Percentiles rank a stretch among this genome's conserved stretches.
Conservation (phyloP, 2,797 vertebrate genomes). For the Microhierax caerulescens region DNA sequence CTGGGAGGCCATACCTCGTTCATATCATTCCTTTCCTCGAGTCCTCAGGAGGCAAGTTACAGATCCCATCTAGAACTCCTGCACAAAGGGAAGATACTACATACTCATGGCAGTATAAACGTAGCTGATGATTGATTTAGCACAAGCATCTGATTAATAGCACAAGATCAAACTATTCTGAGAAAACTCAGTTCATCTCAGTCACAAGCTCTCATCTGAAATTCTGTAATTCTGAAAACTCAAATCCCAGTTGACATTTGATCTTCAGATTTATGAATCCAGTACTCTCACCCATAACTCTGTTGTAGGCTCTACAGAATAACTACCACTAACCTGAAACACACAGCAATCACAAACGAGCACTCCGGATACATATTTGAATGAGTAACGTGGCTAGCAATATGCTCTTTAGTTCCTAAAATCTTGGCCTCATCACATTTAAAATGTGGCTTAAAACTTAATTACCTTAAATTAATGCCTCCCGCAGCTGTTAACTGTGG, state of each 20-base stretch:
- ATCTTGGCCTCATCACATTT: neutral
- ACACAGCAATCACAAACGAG: neutral
- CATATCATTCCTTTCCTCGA: neutral
- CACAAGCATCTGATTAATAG: neutral
- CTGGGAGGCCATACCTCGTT: neutral
- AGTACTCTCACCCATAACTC: neutral
- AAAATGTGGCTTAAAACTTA: neutral
- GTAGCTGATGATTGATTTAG: rapidly evolving
- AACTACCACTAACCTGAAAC: neutral
- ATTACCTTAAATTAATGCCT: neutral
- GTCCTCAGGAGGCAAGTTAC: neutral
- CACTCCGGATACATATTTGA: neutral
- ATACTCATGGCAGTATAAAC: neutral
- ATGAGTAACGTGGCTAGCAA: neutral
- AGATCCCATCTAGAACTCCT: neutral
- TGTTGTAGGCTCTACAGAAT: neutral
- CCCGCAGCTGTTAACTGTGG: neutral
- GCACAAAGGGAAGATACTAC: neutral
- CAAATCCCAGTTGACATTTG: neutral
- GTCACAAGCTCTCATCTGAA: neutral
- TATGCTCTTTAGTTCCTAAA: neutral
- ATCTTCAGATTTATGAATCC: neutral
- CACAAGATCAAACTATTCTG: neutral
- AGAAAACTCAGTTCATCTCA: neutral
- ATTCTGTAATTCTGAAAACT: neutral